These are phyloP conservation scores for Sardinella longiceps DNA, from an alignment of 2,797 vertebrate species.

Conservation along the genomic window DNA sequence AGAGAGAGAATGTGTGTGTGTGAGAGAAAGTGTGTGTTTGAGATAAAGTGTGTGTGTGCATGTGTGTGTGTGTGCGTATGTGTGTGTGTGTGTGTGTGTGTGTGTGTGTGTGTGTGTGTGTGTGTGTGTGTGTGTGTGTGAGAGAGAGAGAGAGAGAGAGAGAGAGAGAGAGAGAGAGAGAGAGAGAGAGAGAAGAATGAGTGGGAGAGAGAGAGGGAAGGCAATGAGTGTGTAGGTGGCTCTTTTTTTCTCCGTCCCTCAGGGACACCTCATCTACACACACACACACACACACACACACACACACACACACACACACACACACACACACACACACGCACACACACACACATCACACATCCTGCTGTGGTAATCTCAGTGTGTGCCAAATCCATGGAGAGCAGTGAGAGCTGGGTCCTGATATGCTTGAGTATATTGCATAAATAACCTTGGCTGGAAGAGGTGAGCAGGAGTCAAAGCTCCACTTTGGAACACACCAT, in stretches of 20 bases:
- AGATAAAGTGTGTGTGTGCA: too few species aligned
- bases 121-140: conserved; percentile 2
- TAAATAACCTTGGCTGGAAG: conserved; percentile 8
- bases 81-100: too few species aligned
- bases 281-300: conserved; percentile 5
- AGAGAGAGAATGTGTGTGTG: too few species aligned
- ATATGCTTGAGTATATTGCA: neutral
- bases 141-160: neutral
- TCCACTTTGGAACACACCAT: neutral
- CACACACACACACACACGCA: neutral
- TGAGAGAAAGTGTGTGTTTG: too few species aligned
- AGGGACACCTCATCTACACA: neutral
- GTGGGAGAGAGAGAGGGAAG: neutral
- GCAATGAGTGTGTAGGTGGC: neutral
- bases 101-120: neutral
- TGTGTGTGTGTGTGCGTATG: too few species aligned
- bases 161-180: too few species aligned
- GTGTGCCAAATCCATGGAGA: neutral
- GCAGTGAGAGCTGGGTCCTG: neutral
- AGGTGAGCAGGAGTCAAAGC: neutral
- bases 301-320: neutral
- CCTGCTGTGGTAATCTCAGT: neutral
- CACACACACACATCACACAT: neutral
- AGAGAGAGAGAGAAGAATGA: neutral
- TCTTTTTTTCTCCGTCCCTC: neutral